Evolutionary conservation across 92 coral and sea anemone genomes (phyloP), one percentile per base, ranked within the genome.

Genomic region (Bergia puertoricense): DNA sequence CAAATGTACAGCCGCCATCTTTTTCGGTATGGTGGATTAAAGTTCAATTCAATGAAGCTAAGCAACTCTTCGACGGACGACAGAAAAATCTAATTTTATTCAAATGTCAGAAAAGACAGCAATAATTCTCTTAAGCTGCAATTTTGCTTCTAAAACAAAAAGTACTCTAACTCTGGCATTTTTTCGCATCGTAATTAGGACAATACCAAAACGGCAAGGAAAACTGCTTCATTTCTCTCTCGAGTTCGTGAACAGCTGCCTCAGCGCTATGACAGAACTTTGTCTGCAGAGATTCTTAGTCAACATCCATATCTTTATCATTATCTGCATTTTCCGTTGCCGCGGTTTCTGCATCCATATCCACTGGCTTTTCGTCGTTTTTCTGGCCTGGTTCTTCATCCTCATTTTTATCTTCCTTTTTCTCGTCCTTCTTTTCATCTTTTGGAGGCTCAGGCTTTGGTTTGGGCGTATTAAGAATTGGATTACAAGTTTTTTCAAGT

Each of bases 361-460:
- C 95, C 68, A 73, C 93, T 6, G 85, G 83, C 40, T 78, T 92
- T 83, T 90, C 85, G 36, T 90, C 93, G 6, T 62, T 86, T 20
- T 65, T 86, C 14, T 76, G 74, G 57, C 81, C 20, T n/a, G 79
- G 71, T 6, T 85, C 82, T 48, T 39, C 72, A 7, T 76, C 62
- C 42, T 85, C 88, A 41, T 54, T 85, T 46, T 85, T 88, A 22
- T 76, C 85, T 30, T 89, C 89, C 56, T 88, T 73, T 39, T 89
- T 90, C 74, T 91, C 90, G 8, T 90, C 90, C 85, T 96, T 93
- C 90, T 91, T 93, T 84, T 96, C 98, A 7, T 95, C 98, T 76
- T 96, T 94, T 43, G 96, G 98, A n/a, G 96, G 96, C 22, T 96
- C 96, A n/a, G 96, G 97, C 89, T 94, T 94, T 4, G 96, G 96